Evolutionary conservation across 2,797 vertebrate genomes (phyloP).

Genomic region (Adrianichthys oophorus): DNA sequence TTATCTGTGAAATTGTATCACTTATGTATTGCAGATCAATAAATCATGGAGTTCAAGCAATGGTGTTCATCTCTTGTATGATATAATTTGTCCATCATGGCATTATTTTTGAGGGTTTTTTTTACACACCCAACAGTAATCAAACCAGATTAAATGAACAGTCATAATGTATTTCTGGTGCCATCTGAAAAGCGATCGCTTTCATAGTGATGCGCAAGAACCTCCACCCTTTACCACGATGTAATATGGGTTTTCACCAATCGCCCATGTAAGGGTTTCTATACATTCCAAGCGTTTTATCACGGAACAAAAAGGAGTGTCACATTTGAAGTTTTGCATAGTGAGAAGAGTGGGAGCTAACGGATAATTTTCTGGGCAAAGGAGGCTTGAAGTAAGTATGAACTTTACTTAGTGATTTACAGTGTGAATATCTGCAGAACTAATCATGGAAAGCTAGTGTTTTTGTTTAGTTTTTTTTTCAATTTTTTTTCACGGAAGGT

Average conservation of each 20-base stretch:
- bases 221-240: conserved; percentile 40
- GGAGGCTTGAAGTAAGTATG: conserved; percentile 41
- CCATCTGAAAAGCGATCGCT: conserved; percentile 63
- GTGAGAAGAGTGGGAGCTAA: conserved; percentile 35
- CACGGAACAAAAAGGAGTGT: conserved; percentile 70
- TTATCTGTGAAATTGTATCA: conserved; percentile 5
- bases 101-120: conserved; percentile 20
- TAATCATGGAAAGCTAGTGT: no score
- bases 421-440: no score
- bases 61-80: conserved; percentile 4
- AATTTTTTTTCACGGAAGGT: no score
- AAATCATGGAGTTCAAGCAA: conserved; percentile 17
- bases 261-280: conserved; percentile 63
- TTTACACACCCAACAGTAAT: conserved; percentile 33
- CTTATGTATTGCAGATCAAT: conserved; percentile 26
- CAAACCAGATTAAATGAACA: conserved; percentile 52
- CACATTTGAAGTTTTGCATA: conserved; percentile 44
- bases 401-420: not conserved
- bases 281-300: conserved; percentile 59
- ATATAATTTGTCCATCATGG: not conserved
- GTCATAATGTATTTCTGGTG: conserved; percentile 62
- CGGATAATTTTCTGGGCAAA: conserved; percentile 14
- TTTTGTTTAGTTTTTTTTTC: no score
- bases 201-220: conserved; percentile 65
- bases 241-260: conserved; percentile 68